Evolutionary conservation across 35 echinoderm and acorn worm genomes (phyloP).

Genomic region (Ptychodera flava): DNA sequence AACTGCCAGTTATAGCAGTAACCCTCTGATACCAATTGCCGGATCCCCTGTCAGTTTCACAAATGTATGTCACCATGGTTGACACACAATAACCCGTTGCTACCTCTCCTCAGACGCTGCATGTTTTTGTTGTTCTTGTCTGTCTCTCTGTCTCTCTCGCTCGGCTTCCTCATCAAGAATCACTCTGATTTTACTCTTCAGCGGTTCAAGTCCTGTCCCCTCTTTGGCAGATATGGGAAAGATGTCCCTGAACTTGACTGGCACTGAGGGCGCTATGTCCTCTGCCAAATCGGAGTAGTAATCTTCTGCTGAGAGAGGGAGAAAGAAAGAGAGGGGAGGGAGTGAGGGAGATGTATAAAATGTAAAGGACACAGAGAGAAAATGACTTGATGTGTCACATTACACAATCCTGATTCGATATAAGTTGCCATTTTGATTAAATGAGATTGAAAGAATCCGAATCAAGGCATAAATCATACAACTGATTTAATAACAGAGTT

Average conservation of each 20-base stretch:
- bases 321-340: no score
- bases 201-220: slow-evolving; percentile 23
- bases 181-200: slow-evolving; percentile 47
- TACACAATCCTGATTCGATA: background rate
- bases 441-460: no score
- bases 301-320: background rate
- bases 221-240: slow-evolving; percentile 68
- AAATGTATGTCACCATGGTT: no score
- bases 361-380: background rate
- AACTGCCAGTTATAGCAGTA: no score
- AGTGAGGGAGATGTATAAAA: background rate
- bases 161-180: slow-evolving; percentile 53
- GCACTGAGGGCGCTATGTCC: slow-evolving; percentile 7
- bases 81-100: no score
- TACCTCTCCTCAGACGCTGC: background rate
- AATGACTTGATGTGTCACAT: background rate
- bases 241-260: slow-evolving; percentile 60
- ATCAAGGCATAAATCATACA: no score
- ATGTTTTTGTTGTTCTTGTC: background rate
- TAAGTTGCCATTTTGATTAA: no score
- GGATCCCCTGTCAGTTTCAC: no score
- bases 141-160: background rate
- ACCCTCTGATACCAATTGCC: no score
- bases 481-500: no score
- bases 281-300: slow-evolving; percentile 7